These are phyloP conservation scores for Halcyon chelicuti DNA, from an alignment of 2,797 vertebrate genomes.

Conservation along the genomic window DNA sequence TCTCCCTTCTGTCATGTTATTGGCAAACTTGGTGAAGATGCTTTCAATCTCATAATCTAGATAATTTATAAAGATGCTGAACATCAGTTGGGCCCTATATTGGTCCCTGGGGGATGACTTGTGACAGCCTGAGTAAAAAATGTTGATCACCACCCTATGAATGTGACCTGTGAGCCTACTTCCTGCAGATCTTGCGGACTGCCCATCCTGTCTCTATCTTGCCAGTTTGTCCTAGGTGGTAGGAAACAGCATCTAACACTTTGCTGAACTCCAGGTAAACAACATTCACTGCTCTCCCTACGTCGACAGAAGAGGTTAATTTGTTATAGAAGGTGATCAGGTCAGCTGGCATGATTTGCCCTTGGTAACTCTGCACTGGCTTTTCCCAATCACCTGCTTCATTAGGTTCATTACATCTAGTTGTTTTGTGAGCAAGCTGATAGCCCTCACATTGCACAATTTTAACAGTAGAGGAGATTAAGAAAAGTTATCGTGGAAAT, in stretches of 20 bases:
- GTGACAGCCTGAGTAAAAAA: background rate
- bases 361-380: background rate
- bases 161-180: background rate
- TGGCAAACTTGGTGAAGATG: background rate
- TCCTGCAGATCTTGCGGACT: background rate
- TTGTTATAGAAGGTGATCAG: background rate
- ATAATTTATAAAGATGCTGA: background rate
- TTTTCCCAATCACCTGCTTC: background rate
- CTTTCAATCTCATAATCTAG: background rate
- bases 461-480: background rate
- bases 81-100: accelerated
- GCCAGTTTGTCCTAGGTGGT: background rate
- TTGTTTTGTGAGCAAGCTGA: background rate
- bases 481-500: conserved; percentile 1
- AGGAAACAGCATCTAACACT: accelerated
- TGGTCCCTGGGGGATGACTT: background rate
- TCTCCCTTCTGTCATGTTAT: background rate
- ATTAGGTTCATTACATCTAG: background rate
- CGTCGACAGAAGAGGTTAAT: background rate
- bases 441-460: background rate
- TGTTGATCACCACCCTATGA: background rate
- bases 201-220: background rate
- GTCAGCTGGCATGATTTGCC: background rate
- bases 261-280: background rate
- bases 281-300: background rate